A percentile compares a stretch with the other conserved stretches of the same genome.
phyloP scores from a whole-genome alignment of 2,113 vertebrate species.

The Manacus vitellinus region DNA sequence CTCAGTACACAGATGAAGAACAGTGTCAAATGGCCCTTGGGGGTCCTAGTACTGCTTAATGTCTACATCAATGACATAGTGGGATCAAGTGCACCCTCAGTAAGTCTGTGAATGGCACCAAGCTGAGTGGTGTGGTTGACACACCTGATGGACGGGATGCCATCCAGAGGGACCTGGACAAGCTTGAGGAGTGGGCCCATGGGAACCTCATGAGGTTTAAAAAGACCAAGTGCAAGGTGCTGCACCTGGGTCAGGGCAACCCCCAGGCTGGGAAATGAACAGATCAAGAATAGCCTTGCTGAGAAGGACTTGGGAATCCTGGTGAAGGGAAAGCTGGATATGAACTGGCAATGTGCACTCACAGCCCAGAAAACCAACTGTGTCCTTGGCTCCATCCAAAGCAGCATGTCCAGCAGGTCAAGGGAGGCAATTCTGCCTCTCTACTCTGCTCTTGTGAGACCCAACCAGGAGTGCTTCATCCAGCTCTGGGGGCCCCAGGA shows the following conservation, averaged over 20 bases:
- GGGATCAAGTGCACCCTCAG: not conserved
- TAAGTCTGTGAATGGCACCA: not conserved
- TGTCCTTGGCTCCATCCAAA: not conserved
- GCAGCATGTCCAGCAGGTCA: accelerated
- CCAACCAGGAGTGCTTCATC: not conserved
- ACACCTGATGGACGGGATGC: not conserved
- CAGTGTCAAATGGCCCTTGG: too few species aligned
- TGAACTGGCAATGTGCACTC: not conserved
- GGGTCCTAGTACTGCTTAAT: too few species aligned
- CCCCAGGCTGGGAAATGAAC: not conserved
- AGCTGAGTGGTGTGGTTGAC: not conserved
- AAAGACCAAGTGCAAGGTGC: not conserved
- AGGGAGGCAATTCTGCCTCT: not conserved
- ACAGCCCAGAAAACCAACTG: not conserved
- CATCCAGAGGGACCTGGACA: not conserved
- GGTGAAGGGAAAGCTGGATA: not conserved
- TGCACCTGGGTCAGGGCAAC: not conserved
- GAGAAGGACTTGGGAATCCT: not conserved
- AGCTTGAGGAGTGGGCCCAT: not conserved
- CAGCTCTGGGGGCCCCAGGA: not conserved
- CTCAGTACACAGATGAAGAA: not conserved
- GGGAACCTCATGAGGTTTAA: not conserved
- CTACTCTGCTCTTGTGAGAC: not conserved
- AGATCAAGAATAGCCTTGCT: not conserved
- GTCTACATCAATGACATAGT: not conserved